These are phyloP conservation scores for Hippoglossus hippoglossus DNA, from an alignment of 2,797 vertebrate species.

Conservation along the genomic window DNA sequence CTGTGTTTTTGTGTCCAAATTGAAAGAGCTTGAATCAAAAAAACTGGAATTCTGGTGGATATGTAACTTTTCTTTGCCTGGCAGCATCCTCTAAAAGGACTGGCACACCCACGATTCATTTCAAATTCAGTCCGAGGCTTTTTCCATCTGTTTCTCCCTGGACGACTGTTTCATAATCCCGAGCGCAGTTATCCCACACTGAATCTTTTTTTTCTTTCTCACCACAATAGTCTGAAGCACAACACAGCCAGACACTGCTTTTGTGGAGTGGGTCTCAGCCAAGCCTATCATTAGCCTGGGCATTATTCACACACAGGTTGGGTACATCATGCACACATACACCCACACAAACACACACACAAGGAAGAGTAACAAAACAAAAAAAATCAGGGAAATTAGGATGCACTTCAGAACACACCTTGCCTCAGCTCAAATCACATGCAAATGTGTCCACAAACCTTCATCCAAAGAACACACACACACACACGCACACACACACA, in stretches of 20 bases:
- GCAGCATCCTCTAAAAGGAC: not conserved
- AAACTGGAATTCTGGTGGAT: not conserved
- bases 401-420: not conserved
- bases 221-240: conserved; percentile 62
- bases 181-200: conserved; percentile 39
- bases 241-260: conserved; percentile 63
- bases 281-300: conserved; percentile 63
- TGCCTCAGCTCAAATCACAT: not conserved
- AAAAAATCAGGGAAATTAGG: not conserved
- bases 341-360: conserved; percentile 11
- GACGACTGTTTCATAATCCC: conserved; percentile 47
- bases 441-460: conserved; percentile 2
- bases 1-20: too few relatives aligned
- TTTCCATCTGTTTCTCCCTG: conserved; percentile 35
- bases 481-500: conserved; percentile 7
- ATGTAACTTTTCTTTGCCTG: conserved; percentile 7
- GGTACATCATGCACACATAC: conserved; percentile 47
- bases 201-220: conserved; percentile 26
- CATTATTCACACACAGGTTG: conserved; percentile 56
- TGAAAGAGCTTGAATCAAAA: not conserved
- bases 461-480: conserved; percentile 8
- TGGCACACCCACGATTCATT: conserved; percentile 8
- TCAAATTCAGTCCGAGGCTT: conserved; percentile 24
- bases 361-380: not conserved
- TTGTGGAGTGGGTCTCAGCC: conserved; percentile 57